Percentiles rank a stretch among this genome's conserved stretches.
phyloP scores from a whole-genome alignment of 2,888 invertebrate genomes.

The Diarsia rubi region DNA sequence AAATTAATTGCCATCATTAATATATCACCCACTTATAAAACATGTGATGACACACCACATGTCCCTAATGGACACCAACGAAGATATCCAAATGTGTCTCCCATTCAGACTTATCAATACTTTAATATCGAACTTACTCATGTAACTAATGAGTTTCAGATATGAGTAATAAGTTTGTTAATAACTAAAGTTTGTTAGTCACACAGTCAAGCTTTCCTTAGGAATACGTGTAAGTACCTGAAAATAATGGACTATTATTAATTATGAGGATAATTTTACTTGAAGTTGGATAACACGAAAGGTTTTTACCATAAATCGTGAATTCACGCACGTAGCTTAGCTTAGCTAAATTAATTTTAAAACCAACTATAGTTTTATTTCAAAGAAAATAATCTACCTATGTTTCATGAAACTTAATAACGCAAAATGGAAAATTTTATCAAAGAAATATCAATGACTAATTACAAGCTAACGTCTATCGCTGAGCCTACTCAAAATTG shows the following conservation, averaged over 20 bases:
- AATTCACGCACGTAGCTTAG: background rate
- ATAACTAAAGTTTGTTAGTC: slow-evolving; percentile 36
- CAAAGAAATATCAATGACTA: slow-evolving; percentile 47
- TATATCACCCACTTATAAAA: slow-evolving; percentile 61
- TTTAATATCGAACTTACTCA: slow-evolving; percentile 50
- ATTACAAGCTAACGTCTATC: slow-evolving; percentile 55
- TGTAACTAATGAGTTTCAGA: slow-evolving; percentile 65
- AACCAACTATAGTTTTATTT: background rate
- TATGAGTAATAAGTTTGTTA: slow-evolving; percentile 57
- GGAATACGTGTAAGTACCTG: slow-evolving; percentile 31
- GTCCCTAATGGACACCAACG: slow-evolving; percentile 50
- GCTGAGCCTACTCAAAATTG: slow-evolving; percentile 53
- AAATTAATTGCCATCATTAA: slow-evolving; percentile 54
- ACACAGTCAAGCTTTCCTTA: slow-evolving; percentile 17
- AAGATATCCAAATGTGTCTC: slow-evolving; percentile 63
- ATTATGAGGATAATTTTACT: slow-evolving; percentile 30
- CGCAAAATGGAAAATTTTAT: slow-evolving; percentile 15
- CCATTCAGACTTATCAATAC: slow-evolving; percentile 63
- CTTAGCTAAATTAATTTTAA: background rate
- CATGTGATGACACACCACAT: slow-evolving; percentile 62
- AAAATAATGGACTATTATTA: background rate
- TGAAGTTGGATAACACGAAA: background rate
- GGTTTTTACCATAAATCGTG: slow-evolving; percentile 5
- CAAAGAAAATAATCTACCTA: background rate
- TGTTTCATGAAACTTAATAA: background rate